Conservation (phyloP, 2,113 vertebrate species). For the Pundamilia nyererei region DNA sequence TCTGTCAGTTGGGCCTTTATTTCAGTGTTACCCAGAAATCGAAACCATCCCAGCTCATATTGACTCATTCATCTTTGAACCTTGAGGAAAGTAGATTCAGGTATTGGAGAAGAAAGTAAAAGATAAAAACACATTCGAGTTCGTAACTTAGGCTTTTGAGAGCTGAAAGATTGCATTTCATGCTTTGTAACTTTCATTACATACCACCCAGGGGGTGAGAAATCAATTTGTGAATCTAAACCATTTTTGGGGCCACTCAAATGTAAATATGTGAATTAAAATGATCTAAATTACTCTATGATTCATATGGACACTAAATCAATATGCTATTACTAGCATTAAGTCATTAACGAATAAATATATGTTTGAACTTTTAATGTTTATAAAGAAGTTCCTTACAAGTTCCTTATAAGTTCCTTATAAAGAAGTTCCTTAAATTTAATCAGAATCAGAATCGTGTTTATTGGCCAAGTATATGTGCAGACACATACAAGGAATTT, state of each 20-base stretch:
- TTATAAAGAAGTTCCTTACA: neutral
- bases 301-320: constrained; percentile 46
- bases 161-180: constrained; percentile 67
- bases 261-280: constrained; percentile 33
- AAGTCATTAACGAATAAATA: neutral
- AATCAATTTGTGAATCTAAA: constrained; percentile 70
- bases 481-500: too few species aligned
- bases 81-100: constrained; percentile 50
- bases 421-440: neutral
- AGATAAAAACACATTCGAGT: constrained; percentile 44
- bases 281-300: constrained; percentile 29
- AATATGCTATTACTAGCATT: constrained; percentile 21
- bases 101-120: constrained; percentile 22
- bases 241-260: constrained; percentile 34
- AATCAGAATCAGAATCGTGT: too few species aligned
- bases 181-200: constrained; percentile 70
- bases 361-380: neutral
- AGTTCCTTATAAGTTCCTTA: neutral
- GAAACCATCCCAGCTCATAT: constrained; percentile 43
- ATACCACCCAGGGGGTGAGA: constrained; percentile 65
- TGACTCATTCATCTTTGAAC: constrained; percentile 50
- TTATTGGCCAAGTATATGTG: too few species aligned
- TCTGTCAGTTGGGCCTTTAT: constrained; percentile 66
- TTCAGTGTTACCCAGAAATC: constrained; percentile 48
- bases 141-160: constrained; percentile 53